Percentiles rank a stretch among this genome's conserved stretches.
Evolutionary conservation across 2,113 vertebrate species (phyloP).

Genomic region (Oreotrochilus melanogaster): DNA sequence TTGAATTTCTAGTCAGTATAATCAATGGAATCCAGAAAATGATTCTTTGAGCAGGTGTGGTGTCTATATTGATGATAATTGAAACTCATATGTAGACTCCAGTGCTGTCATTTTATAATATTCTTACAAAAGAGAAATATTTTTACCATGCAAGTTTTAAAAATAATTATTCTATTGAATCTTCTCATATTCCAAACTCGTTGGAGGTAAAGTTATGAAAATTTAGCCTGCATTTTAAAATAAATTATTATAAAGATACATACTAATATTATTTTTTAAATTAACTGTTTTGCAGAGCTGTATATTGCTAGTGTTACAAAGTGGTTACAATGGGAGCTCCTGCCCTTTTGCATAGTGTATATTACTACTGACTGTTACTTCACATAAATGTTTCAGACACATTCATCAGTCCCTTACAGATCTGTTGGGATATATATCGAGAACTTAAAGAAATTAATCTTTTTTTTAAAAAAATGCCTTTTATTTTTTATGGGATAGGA

Average conservation of each 20-base stretch:
- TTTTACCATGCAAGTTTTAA: neutral
- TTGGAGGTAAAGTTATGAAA: neutral
- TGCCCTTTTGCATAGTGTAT: neutral
- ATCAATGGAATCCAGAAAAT: neutral
- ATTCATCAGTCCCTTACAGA: neutral
- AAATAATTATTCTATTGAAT: neutral
- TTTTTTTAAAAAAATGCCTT: neutral
- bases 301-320: neutral
- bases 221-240: neutral
- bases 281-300: neutral
- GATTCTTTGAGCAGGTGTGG: neutral
- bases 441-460: neutral
- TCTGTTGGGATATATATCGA: neutral
- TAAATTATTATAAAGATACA: neutral
- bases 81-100: neutral
- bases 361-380: neutral
- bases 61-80: neutral
- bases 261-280: neutral
- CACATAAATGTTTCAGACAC: neutral
- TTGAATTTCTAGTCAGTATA: neutral
- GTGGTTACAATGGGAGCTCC: neutral
- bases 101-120: neutral
- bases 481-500: neutral
- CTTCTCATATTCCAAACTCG: neutral
- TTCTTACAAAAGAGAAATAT: neutral